A percentile compares a stretch with the other conserved stretches of the same genome.
phyloP scores from a whole-genome alignment of 2,888 invertebrate species.

The Hydrotaea diabolus region DNA sequence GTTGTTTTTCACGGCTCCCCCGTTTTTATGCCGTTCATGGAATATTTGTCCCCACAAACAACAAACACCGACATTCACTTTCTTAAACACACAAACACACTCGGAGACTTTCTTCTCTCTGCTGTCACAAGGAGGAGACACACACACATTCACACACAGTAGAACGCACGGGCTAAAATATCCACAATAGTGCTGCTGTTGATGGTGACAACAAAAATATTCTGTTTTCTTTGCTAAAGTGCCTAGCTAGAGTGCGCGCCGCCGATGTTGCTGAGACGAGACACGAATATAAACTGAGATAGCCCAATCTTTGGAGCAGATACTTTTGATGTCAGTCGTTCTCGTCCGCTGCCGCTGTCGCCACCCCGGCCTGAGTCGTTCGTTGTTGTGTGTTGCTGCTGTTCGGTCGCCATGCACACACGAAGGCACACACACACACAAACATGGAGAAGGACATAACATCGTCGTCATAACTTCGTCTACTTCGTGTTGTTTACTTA shows the following conservation, averaged over 20 bases:
- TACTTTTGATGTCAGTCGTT: constrained; percentile 56
- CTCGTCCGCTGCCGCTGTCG: constrained; percentile 21
- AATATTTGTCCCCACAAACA: constrained; percentile 20
- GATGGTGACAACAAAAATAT: too few species aligned
- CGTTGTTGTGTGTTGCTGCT: constrained; percentile 7
- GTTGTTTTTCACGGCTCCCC: not conserved
- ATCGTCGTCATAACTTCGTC: constrained; percentile 29
- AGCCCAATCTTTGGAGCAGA: constrained; percentile 11
- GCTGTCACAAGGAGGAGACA: not conserved
- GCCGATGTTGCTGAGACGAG: constrained; percentile 70
- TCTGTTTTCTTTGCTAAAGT: not conserved
- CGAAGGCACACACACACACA: too few species aligned
- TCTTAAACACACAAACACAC: not conserved
- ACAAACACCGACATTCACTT: not conserved
- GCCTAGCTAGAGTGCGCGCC: not conserved
- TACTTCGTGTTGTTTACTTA: not conserved
- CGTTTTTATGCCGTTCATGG: not conserved
- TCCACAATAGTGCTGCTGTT: not conserved
- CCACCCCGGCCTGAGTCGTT: not conserved
- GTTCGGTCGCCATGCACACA: not conserved
- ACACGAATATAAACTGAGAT: constrained; percentile 71
- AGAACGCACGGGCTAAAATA: constrained; percentile 8
- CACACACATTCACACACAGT: not conserved
- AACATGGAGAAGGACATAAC: not conserved
- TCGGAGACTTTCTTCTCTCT: too few species aligned